Base-by-base conservation (phyloP, 2,113 vertebrate species). In the Psilopsiagon aurifrons region DNA sequence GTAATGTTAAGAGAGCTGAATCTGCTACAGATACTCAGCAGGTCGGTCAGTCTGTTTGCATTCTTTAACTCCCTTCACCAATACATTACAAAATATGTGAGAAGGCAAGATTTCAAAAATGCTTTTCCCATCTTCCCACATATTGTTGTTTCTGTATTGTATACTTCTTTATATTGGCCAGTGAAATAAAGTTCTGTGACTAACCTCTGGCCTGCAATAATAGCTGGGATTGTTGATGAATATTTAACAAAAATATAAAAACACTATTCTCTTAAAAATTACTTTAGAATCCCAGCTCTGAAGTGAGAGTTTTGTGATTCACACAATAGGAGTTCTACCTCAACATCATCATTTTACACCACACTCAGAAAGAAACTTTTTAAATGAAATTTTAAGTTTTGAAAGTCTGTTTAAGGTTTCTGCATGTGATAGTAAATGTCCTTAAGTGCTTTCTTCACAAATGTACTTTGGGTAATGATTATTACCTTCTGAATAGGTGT, bases 401-500 rank as follows among this genome's bases (percentile, higher is more conserved):
- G 20, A 12, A 18, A n/a, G 17, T 6, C 16, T n/a, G 13, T 9
- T 60, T 44, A 7, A 49, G 25, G 20, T 60, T 75, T 51, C 13
- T 49, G 4, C 6, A 2, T 8, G 22, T 46, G 29, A 12, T 90
- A 19, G 47, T 60, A 57, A 44, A 67, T 5, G 7, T 41, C 23
- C 7, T 52, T 17, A 23, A 27, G 68, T 2, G 1, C n/a, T 85
- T 54, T 6, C 46, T 75, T 73, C n/a, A 20, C n/a, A 41, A 73
- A 8, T 29, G 3, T 11, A 1, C 17, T 73, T 35, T 24, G 35
- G 13, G 28, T 29, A 18, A 12, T 52, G 86, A 3, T 2, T 51
- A 93, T 68, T 67, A 59, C 49, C 67, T 11, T 4, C 68, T 44
- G 35, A 66, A 27, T 4, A 99, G 99, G 68, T 81, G 52, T 82